Evolutionary conservation across 1,140 invertebrate species (phyloP).

Genomic region (Mercenaria mercenaria): DNA sequence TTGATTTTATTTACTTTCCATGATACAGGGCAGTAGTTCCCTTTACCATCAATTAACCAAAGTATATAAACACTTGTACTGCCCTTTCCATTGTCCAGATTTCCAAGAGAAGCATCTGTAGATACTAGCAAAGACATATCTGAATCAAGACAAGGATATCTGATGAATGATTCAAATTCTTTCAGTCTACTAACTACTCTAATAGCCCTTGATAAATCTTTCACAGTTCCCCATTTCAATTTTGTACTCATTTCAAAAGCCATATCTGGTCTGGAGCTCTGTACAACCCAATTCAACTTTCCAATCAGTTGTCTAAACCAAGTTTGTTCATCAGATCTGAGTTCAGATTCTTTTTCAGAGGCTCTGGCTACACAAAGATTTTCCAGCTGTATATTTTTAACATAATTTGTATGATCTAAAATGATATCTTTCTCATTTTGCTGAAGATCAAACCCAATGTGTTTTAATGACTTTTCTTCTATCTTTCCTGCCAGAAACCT

Average conservation of each 20-base stretch:
- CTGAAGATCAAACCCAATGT: conserved; percentile 62
- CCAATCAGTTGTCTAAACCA: conserved; percentile 53
- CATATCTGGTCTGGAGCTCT: conserved; percentile 63
- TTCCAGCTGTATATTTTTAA: conserved; percentile 11
- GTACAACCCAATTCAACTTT: conserved; percentile 66
- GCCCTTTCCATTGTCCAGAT: conserved; percentile 22
- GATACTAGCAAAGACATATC: conserved; percentile 7
- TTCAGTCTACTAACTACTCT: conserved; percentile 57
- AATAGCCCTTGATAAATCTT: conserved; percentile 42
- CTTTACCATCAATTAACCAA: conserved; percentile 11
- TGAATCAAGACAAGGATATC: neutral
- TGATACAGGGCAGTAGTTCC: conserved; percentile 20
- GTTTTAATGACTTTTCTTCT: conserved; percentile 53
- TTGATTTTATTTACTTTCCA: conserved; percentile 29
- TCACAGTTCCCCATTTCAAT: conserved; percentile 57
- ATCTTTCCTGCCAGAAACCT: conserved; percentile 69
- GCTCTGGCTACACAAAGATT: neutral
- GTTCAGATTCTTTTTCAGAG: neutral
- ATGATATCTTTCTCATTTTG: conserved; percentile 52
- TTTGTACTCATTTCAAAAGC: conserved; percentile 67
- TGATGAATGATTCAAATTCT: conserved; percentile 34
- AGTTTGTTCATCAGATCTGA: conserved; percentile 18
- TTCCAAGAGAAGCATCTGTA: conserved; percentile 56
- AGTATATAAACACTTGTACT: conserved; percentile 52
- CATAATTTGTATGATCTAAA: conserved; percentile 51